A percentile compares a stretch with the other conserved stretches of the same genome.
Evolutionary conservation across 2,797 vertebrate species (phyloP).

Genomic region (Gymnoscopelus microlampas): DNA sequence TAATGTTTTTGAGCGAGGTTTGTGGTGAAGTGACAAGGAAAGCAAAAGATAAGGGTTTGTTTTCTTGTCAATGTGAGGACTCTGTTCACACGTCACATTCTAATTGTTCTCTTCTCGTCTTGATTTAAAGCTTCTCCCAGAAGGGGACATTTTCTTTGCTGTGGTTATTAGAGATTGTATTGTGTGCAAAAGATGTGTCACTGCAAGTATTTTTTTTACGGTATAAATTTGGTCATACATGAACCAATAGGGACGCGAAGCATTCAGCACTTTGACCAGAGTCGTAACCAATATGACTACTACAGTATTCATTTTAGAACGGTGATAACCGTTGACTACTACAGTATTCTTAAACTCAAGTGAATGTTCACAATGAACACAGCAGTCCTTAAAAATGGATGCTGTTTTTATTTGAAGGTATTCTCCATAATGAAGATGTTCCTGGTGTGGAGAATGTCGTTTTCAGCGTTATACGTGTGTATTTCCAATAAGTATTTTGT

Average conservation of each 20-base stretch:
- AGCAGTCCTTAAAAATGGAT: constrained; percentile 15
- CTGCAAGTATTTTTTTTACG: neutral
- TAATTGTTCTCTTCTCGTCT: constrained; percentile 15
- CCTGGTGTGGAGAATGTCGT: constrained; percentile 6
- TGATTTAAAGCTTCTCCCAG: too few relatives aligned
- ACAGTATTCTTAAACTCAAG: neutral
- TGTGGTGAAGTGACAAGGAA: neutral
- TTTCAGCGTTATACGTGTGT: constrained; percentile 39
- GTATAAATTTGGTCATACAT: constrained; percentile 18
- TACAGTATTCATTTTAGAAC: too few relatives aligned
- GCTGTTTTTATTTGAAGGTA: constrained; percentile 21
- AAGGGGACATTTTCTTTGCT: too few relatives aligned
- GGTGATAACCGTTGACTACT: too few relatives aligned
- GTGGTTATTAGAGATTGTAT: too few relatives aligned
- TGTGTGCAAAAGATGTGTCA: too few relatives aligned
- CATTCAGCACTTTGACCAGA: constrained; percentile 57
- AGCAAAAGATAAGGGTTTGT: neutral
- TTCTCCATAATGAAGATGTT: constrained; percentile 33
- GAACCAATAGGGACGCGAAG: constrained; percentile 32
- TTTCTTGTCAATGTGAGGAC: neutral
- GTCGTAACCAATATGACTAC: neutral
- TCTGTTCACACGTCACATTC: too few relatives aligned
- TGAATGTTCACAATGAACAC: neutral
- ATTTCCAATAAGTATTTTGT: constrained; percentile 64
- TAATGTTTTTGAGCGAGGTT: neutral